These are phyloP conservation scores for Galeopterus variegatus DNA, from an alignment of 2,113 vertebrate species.

Conservation along the genomic window DNA sequence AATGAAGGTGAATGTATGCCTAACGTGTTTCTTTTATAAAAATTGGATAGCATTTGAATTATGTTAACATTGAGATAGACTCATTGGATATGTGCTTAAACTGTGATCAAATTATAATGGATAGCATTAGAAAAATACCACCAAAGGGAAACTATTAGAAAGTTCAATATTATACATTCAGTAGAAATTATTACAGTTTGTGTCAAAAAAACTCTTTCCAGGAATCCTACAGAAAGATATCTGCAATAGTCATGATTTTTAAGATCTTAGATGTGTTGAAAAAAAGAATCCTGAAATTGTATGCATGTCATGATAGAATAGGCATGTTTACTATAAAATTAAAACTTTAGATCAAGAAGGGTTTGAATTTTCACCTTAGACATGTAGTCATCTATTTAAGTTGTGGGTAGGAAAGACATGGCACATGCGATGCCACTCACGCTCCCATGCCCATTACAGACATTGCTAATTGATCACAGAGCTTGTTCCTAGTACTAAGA, in stretches of 20 bases:
- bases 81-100: neutral
- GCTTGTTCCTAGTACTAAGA: neutral
- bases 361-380: conserved; percentile 3
- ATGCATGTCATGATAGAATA: neutral
- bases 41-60: neutral
- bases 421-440: neutral
- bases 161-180: neutral
- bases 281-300: neutral
- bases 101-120: neutral
- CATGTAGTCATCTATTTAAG: neutral
- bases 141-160: neutral
- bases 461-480: neutral
- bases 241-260: neutral
- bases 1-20: neutral
- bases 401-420: neutral
- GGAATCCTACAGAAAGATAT: neutral
- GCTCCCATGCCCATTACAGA: neutral
- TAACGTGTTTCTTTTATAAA: neutral
- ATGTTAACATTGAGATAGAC: neutral
- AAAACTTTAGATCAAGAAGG: neutral
- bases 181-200: neutral
- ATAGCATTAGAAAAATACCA: neutral
- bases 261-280: neutral
- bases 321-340: neutral
- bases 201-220: neutral